Evolutionary conservation across 1,140 invertebrate genomes (phyloP), one percentile per base, ranked within the genome.

Genomic region (Orussus abietinus): DNA sequence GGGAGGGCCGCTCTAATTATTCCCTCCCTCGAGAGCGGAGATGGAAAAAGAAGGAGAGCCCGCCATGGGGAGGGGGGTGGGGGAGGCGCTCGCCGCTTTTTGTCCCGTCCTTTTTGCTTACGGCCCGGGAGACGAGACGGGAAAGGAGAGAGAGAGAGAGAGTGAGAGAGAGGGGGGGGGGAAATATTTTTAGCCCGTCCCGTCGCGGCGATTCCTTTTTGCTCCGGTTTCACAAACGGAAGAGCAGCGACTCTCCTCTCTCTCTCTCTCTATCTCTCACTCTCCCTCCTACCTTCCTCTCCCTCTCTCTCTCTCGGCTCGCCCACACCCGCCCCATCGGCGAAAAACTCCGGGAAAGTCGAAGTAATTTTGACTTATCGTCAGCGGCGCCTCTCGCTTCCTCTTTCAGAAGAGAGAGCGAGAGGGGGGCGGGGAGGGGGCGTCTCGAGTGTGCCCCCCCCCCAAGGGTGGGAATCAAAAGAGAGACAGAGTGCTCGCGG

Each of bases 1-100:
- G 19, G 6, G 11, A 36, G 19, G 34, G 34, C 6, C 13, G 33
- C 11, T 52, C 46, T 46, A 54, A 53, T 55, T 53, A 57, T 55
- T 57, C 49, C 20, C 14, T 9, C 22, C 20, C 10, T 11, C 6
- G 34, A 21, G 6, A 36, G n/a, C 18, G 26, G 21, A 12, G 22
- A 41, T 20, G 29, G 38, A 30, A 37, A 38, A 28, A 37, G 40
- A 40, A 38, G 32, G 31, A 31, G 14, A 30, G 32, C 20, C 13
- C 22, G 29, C 34, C 26, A 33, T 10, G 17, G n/a, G 48, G 28
- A 42, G 40, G 47, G 29, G 45, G 35, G 43, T 43, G 43, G 53
- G 36, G 46, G 40, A 39, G 31, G 36, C 36, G 42, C 45, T 38
- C 26, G 25, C 47, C 43, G 45, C 52, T 26, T 32, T 54, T 54